Evolutionary conservation across 1,140 invertebrate species (phyloP).

Genomic region (Manduca sexta): DNA sequence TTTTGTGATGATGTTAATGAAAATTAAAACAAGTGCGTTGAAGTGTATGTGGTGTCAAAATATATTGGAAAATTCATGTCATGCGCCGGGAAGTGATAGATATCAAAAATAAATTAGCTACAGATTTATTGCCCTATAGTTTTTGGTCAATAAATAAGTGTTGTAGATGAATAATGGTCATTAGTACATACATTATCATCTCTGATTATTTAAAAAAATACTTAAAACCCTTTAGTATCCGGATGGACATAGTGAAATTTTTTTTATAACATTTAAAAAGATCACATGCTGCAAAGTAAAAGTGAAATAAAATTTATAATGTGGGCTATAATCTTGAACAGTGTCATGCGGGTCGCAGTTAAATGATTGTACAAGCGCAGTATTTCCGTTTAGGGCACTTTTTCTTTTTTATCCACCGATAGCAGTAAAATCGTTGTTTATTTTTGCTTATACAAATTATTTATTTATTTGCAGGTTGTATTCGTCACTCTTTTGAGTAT

Average conservation of each 20-base stretch:
- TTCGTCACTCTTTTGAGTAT: conserved; percentile 44
- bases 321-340: conserved; percentile 51
- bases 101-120: too few species aligned
- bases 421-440: too few species aligned
- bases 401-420: conserved; percentile 18
- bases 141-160: too few species aligned
- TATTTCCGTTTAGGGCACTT: conserved; percentile 34
- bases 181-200: too few species aligned
- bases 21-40: conserved; percentile 12
- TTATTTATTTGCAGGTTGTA: conserved; percentile 45
- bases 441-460: not conserved
- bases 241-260: too few species aligned
- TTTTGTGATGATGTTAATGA: conserved; percentile 19
- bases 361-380: conserved; percentile 13
- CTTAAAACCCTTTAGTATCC: too few species aligned
- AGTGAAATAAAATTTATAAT: conserved; percentile 64
- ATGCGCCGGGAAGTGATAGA: too few species aligned
- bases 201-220: too few species aligned
- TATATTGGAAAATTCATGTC: not conserved
- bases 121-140: too few species aligned
- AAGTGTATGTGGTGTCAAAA: conserved; percentile 12
- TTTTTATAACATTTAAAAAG: conserved; percentile 22
- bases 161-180: too few species aligned
- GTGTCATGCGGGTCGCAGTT: conserved; percentile 52
- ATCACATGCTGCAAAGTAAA: conserved; percentile 51